These are phyloP conservation scores for Drosophila nebulosa DNA, from an alignment of 1,140 invertebrate genomes.

Conservation along the genomic window DNA sequence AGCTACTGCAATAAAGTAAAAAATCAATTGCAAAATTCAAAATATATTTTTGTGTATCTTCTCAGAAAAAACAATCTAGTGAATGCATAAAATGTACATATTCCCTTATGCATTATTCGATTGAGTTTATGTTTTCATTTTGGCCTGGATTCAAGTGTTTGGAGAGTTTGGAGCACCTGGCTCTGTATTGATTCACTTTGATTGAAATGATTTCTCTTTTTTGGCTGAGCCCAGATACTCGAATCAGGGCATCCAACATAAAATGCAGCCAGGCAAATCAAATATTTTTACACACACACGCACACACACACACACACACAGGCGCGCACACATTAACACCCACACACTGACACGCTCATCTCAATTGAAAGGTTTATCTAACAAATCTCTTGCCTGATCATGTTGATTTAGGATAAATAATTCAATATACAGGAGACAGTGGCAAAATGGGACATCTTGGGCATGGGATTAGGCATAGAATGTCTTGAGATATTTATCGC, in stretches of 20 bases:
- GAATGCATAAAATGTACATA: neutral
- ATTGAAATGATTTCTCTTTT: conserved; percentile 46
- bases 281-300: conserved; percentile 16
- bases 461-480: conserved; percentile 7
- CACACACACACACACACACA: neutral
- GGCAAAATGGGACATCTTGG: conserved; percentile 26
- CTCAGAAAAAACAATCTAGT: too few relatives aligned
- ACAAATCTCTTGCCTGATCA: conserved; percentile 67
- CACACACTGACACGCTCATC: neutral
- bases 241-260: conserved; percentile 5
- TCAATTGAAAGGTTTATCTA: conserved; percentile 64
- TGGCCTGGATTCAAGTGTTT: neutral
- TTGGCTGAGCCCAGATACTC: neutral
- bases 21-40: too few relatives aligned
- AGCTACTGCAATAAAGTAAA: too few relatives aligned
- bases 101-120: neutral
- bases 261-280: conserved; percentile 34
- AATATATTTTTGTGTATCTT: too few relatives aligned
- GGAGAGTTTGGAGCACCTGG: conserved; percentile 4
- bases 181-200: conserved; percentile 48
- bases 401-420: conserved; percentile 79
- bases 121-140: neutral
- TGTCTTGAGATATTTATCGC: neutral
- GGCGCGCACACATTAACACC: conserved; percentile 1
- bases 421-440: conserved; percentile 58